Conservation (phyloP, 1,140 invertebrate genomes). For the Drosophila tsacasi region DNA sequence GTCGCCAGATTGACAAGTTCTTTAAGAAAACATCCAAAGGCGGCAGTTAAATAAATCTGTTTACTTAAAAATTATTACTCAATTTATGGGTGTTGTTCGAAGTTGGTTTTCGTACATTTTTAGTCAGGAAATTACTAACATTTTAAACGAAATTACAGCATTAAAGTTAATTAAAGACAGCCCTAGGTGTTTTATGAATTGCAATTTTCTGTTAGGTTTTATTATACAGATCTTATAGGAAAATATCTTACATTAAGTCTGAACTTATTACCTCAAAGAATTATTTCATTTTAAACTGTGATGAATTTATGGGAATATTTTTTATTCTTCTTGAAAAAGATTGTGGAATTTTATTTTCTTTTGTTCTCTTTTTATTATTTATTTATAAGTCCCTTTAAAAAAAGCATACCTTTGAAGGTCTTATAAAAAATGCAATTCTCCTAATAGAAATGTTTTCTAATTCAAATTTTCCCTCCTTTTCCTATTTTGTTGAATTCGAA, state of each 20-base stretch:
- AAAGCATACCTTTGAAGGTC: background rate
- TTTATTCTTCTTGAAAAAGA: background rate
- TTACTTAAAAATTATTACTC: constrained; percentile 22
- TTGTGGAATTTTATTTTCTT: background rate
- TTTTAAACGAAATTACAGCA: background rate
- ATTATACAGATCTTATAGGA: background rate
- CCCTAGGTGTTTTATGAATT: background rate
- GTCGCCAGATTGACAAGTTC: constrained; percentile 49
- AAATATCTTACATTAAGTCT: background rate
- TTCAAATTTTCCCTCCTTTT: background rate
- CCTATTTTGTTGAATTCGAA: accelerated
- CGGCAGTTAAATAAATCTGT: constrained; percentile 18
- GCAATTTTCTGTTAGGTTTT: background rate
- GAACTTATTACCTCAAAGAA: background rate
- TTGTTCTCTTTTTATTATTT: no score
- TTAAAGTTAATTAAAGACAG: background rate
- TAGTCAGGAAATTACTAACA: constrained; percentile 8
- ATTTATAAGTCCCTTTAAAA: background rate
- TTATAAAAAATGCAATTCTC: background rate
- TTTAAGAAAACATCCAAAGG: constrained; percentile 22
- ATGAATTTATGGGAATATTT: background rate
- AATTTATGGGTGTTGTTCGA: constrained; percentile 14
- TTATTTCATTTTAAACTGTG: background rate
- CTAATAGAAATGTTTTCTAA: no score
- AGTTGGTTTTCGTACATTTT: constrained; percentile 2